phyloP scores from a whole-genome alignment of 1,140 invertebrate species.

The Bombus sylvicola region DNA sequence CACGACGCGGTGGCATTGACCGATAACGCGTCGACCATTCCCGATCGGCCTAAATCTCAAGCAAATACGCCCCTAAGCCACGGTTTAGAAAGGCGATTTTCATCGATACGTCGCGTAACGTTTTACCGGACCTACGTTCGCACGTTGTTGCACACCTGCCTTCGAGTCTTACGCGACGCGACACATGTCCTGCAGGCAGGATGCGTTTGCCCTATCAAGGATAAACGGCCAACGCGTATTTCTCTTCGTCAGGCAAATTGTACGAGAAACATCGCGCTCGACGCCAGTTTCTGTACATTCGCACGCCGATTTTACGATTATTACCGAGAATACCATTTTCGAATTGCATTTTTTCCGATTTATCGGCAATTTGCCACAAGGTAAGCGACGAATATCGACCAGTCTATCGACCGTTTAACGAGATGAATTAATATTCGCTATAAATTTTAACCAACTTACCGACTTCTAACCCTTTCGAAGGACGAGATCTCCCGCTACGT shows the following conservation, averaged over 20 bases:
- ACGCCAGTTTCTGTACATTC: not conserved
- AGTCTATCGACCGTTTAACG: too few species aligned
- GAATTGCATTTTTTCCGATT: not conserved
- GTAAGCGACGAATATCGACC: too few species aligned
- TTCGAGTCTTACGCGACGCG: slow-evolving; percentile 33
- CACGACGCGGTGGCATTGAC: slow-evolving; percentile 14
- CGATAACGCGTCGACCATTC: slow-evolving; percentile 30
- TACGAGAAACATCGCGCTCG: not conserved
- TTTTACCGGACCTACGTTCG: slow-evolving; percentile 16
- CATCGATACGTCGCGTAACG: slow-evolving; percentile 27
- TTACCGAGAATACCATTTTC: too few species aligned
- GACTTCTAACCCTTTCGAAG: too few species aligned
- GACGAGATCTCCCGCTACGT: too few species aligned
- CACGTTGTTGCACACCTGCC: slow-evolving; percentile 39
- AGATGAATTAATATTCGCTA: too few species aligned
- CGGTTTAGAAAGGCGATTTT: slow-evolving; percentile 53
- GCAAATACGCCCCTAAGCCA: slow-evolving; percentile 20
- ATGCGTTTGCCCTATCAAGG: slow-evolving; percentile 49
- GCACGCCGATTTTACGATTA: not conserved
- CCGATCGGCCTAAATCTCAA: slow-evolving; percentile 6
- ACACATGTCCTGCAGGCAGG: slow-evolving; percentile 47
- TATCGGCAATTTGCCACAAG: not conserved
- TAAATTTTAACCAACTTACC: too few species aligned
- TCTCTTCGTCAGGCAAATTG: not conserved
- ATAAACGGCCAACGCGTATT: slow-evolving; percentile 25